Conservation (phyloP, 2,797 vertebrate species). For the Scolopax rusticola region DNA sequence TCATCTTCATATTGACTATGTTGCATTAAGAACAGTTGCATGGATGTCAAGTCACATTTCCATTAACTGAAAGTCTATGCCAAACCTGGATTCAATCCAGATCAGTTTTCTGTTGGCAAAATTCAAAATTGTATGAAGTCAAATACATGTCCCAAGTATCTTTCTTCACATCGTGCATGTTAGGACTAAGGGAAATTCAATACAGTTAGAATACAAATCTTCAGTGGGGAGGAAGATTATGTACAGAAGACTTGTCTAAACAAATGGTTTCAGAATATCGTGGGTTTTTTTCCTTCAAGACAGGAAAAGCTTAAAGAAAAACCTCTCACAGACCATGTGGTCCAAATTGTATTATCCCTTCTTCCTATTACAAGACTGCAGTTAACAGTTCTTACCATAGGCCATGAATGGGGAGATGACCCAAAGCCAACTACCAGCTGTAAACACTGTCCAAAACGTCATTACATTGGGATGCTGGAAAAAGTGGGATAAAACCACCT, state of each 20-base stretch:
- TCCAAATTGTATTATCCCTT: neutral
- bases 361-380: neutral
- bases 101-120: neutral
- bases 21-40: neutral
- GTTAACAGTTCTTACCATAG: slow-evolving; percentile 86
- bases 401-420: slow-evolving; percentile 95
- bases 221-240: neutral
- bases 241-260: neutral
- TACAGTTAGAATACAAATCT: neutral
- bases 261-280: neutral
- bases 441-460: slow-evolving; percentile 92
- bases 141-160: neutral
- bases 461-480: slow-evolving; percentile 93
- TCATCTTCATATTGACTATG: neutral
- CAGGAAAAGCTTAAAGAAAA: neutral
- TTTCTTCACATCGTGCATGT: neutral
- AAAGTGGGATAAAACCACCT: slow-evolving; percentile 88
- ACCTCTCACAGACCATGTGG: neutral
- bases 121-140: neutral
- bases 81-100: neutral
- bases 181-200: neutral
- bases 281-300: neutral
- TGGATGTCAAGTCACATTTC: neutral
- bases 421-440: slow-evolving; percentile 94
- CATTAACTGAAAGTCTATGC: neutral